Evolutionary conservation across 1,140 invertebrate genomes (phyloP).

Genomic region (Drosophila sulfurigaster): DNA sequence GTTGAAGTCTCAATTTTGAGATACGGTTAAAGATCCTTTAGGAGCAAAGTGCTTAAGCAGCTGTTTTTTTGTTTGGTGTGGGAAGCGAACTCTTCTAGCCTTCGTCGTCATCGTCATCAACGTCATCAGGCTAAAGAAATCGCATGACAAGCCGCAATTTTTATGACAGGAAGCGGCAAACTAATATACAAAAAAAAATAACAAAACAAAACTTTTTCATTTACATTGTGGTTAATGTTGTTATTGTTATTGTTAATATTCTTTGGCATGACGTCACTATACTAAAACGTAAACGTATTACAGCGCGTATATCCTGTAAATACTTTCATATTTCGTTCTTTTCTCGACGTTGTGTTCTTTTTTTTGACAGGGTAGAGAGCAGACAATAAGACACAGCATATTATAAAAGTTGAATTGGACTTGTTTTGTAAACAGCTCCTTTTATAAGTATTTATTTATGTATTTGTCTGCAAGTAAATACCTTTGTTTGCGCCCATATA

Average conservation of each 20-base stretch:
- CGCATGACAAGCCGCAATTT: slow-evolving; percentile 78
- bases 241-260: slow-evolving; percentile 34
- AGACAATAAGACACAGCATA: background rate
- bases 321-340: background rate
- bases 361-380: slow-evolving; percentile 3
- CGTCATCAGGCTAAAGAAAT: slow-evolving; percentile 53
- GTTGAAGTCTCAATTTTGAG: too few relatives aligned
- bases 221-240: slow-evolving; percentile 55
- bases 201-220: slow-evolving; percentile 61
- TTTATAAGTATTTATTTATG: slow-evolving; percentile 8
- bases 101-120: slow-evolving; percentile 23
- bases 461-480: slow-evolving; percentile 26
- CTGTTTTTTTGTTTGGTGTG: background rate
- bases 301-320: background rate
- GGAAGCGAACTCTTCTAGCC: slow-evolving; percentile 9
- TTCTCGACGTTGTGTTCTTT: too few relatives aligned
- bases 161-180: slow-evolving; percentile 68
- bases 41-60: slow-evolving; percentile 7
- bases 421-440: slow-evolving; percentile 62
- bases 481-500: slow-evolving; percentile 26
- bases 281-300: slow-evolving; percentile 1
- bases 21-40: too few relatives aligned
- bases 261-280: slow-evolving; percentile 62
- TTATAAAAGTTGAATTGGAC: slow-evolving; percentile 1
- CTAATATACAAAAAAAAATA: slow-evolving; percentile 40